Conservation (phyloP, 2,113 vertebrate species). For the Sceloporus tristichus region DNA sequence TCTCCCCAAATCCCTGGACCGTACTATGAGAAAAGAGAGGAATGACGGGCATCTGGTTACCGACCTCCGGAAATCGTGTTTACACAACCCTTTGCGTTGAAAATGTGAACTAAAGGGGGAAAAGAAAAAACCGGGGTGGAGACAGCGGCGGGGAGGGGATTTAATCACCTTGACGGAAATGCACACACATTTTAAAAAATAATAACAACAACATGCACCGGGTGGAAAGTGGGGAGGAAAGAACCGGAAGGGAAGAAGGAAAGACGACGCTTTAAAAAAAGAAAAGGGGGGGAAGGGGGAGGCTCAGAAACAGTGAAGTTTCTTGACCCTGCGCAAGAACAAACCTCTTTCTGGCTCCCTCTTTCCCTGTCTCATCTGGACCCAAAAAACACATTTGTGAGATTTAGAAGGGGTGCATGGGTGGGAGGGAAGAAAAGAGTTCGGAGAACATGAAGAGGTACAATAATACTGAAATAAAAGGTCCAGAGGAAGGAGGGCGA, state of each 20-base stretch:
- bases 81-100: background rate
- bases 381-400: background rate
- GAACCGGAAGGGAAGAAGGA: background rate
- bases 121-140: background rate
- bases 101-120: background rate
- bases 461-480: conserved; percentile 50
- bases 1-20: too few relatives aligned
- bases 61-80: too few relatives aligned
- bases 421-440: background rate
- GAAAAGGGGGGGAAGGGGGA: background rate
- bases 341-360: background rate
- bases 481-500: background rate
- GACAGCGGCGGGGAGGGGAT: background rate
- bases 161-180: background rate
- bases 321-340: background rate
- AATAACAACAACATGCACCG: background rate
- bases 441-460: background rate
- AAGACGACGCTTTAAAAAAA: background rate
- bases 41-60: too few relatives aligned
- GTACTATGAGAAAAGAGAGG: too few relatives aligned
- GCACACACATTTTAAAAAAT: too few relatives aligned
- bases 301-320: background rate
- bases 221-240: background rate
- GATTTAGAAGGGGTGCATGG: background rate
- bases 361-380: background rate